Percentiles rank a stretch among this genome's conserved stretches.
Evolutionary conservation across 2,113 vertebrate genomes (phyloP).

Genomic region (Corythornis madagascariensis): DNA sequence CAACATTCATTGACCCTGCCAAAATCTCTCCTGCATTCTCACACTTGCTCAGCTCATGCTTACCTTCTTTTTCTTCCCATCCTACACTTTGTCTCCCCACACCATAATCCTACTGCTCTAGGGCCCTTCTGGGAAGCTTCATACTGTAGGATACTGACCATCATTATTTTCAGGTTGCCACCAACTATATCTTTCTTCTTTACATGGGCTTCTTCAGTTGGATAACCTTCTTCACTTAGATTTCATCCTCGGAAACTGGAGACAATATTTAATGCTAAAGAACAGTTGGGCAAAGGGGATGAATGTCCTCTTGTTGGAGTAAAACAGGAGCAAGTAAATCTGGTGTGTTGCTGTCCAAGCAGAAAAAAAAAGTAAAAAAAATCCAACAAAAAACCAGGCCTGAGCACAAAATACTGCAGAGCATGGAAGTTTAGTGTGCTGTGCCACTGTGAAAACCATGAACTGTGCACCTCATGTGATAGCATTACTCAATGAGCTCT

Average conservation of each 20-base stretch:
- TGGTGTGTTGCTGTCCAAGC: background rate
- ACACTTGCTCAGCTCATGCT: background rate
- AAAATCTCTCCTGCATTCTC: background rate
- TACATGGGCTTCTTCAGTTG: background rate
- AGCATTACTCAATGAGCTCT: slow-evolving; percentile 14
- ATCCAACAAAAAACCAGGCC: background rate
- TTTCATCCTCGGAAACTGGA: background rate
- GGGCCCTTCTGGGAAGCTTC: background rate
- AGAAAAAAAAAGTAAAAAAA: slow-evolving; percentile 11
- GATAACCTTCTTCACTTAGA: background rate
- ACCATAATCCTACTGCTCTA: background rate
- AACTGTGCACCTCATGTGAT: slow-evolving; percentile 48
- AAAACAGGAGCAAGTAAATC: background rate
- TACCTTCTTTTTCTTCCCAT: background rate
- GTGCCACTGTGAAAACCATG: background rate
- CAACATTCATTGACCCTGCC: background rate
- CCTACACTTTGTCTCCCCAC: background rate
- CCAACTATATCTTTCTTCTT: background rate
- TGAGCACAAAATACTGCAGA: slow-evolving; percentile 33
- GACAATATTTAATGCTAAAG: background rate
- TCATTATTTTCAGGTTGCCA: background rate
- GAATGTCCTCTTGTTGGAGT: background rate
- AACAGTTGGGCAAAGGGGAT: background rate
- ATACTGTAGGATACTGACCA: background rate
- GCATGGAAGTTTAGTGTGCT: background rate